Percentiles rank a stretch among this genome's conserved stretches.
phyloP scores from a whole-genome alignment of 2,113 vertebrate species.

The Haemorhous mexicanus region DNA sequence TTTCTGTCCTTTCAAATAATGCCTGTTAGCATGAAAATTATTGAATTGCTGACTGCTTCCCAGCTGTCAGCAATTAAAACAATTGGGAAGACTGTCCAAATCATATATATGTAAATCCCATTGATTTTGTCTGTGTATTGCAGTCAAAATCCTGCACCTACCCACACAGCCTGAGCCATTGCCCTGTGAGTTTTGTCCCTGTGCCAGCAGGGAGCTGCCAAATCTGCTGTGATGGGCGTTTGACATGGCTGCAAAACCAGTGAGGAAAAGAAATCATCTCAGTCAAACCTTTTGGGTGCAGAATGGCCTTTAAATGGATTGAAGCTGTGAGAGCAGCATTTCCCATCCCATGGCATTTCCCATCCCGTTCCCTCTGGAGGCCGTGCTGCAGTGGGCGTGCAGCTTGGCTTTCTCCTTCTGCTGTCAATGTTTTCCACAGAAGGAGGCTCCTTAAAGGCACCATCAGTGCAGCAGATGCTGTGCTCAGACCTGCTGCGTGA shows the following conservation, averaged over 20 bases:
- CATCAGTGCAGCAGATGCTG: conserved; percentile 33
- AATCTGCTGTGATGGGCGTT: neutral
- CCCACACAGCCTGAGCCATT: neutral
- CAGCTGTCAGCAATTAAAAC: conserved; percentile 7
- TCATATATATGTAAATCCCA: neutral
- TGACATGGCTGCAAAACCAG: neutral
- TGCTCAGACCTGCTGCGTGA: neutral
- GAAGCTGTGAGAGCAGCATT: conserved; percentile 2
- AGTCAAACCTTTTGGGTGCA: neutral
- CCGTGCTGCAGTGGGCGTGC: conserved; percentile 31
- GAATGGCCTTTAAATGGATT: neutral
- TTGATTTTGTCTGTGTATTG: neutral
- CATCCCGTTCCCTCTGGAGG: conserved; percentile 7
- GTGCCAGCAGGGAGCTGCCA: neutral
- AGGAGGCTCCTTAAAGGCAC: neutral
- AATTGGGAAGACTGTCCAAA: neutral
- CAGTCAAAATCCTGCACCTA: neutral
- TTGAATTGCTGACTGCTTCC: neutral
- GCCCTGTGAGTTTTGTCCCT: neutral
- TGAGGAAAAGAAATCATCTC: conserved; percentile 13
- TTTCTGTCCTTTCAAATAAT: neutral
- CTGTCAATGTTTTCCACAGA: conserved; percentile 55
- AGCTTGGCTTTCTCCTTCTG: conserved; percentile 49
- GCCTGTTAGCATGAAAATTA: neutral
- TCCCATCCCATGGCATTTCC: conserved; percentile 21